Conservation (phyloP, 2,113 vertebrate genomes). For the Aphyosemion australe region DNA sequence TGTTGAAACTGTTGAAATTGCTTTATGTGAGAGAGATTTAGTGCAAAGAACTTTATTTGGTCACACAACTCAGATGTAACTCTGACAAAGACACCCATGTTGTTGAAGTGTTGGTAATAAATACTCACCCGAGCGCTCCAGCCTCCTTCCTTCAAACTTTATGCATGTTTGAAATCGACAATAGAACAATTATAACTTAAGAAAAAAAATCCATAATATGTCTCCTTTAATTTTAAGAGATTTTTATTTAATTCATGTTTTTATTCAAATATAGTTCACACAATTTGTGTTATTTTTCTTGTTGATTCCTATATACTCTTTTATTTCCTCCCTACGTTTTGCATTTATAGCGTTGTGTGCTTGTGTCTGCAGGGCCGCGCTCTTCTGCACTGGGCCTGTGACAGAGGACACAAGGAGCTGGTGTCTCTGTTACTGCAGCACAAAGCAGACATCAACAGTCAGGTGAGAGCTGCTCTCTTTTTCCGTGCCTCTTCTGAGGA, state of each 20-base stretch:
- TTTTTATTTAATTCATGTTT: constrained; percentile 47
- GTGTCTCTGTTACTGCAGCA: constrained; percentile 88
- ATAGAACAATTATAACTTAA: no score
- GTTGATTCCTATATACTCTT: neutral
- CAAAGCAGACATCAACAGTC: constrained; percentile 90
- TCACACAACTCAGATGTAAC: no score
- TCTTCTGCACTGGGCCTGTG: constrained; percentile 94
- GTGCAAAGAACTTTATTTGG: no score
- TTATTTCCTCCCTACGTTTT: neutral
- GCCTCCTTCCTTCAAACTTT: no score
- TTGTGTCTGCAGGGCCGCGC: constrained; percentile 84
- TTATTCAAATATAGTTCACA: neutral
- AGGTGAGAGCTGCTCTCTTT: constrained; percentile 79
- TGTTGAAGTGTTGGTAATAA: no score
- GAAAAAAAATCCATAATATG: no score
- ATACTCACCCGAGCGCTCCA: no score
- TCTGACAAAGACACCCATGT: no score
- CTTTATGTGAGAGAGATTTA: no score
- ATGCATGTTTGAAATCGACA: no score
- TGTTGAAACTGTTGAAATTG: no score
- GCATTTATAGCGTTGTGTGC: neutral
- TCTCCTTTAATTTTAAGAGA: constrained; percentile 30
- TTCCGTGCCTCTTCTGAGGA: neutral
- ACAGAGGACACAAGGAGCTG: constrained; percentile 94
- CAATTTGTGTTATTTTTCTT: neutral